phyloP scores from a whole-genome alignment of 2,888 invertebrate genomes.

The Empis livida region DNA sequence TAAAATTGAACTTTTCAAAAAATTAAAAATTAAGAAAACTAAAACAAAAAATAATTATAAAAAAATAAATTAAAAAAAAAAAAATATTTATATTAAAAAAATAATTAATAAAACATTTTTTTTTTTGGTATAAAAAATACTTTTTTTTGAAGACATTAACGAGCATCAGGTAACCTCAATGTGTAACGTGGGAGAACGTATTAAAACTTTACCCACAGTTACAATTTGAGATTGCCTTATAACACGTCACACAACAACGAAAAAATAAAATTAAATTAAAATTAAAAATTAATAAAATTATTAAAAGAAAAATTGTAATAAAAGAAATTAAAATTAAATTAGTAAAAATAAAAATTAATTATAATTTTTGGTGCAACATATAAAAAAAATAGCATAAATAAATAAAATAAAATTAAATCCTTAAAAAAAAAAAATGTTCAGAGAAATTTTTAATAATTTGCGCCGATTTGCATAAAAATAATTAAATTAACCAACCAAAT shows the following conservation, averaged over 20 bases:
- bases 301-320: conserved; percentile 22
- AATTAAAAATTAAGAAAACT: no score
- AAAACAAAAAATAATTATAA: no score
- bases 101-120: conserved; percentile 2
- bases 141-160: conserved; percentile 19
- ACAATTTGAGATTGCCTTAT: conserved; percentile 96
- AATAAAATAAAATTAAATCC: neutral
- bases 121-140: neutral
- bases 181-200: conserved; percentile 36
- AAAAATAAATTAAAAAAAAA: conserved; percentile 15
- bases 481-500: no score
- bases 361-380: conserved; percentile 16
- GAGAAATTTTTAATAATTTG: neutral
- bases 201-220: conserved; percentile 70
- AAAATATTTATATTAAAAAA: conserved; percentile 7
- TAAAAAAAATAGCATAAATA: conserved; percentile 6
- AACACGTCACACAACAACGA: conserved; percentile 28
- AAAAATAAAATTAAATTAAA: neutral
- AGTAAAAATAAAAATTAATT: conserved; percentile 26
- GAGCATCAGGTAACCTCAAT: conserved; percentile 34
- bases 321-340: neutral
- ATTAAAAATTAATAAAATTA: conserved; percentile 20
- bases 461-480: neutral
- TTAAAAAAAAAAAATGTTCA: no score
- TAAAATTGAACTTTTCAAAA: no score